A percentile compares a stretch with the other conserved stretches of the same genome.
Conservation (phyloP, 2,888 invertebrate genomes). For the Margaritifera margaritifera region DNA sequence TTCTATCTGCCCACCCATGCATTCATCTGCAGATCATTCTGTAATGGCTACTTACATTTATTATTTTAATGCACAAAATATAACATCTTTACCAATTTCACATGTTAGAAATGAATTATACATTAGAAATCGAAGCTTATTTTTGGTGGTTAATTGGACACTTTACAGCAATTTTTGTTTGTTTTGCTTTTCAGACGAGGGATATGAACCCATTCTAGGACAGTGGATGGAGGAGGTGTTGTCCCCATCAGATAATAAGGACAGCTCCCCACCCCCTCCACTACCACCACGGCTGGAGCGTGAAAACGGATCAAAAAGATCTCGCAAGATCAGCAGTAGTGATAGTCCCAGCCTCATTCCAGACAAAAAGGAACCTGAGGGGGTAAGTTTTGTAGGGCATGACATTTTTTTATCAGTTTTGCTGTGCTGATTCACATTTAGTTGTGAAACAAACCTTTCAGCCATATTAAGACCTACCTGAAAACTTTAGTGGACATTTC, state of each 20-base stretch:
- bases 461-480: too few species aligned
- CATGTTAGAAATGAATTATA: too few species aligned
- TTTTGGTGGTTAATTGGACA: neutral
- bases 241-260: conserved; percentile 74
- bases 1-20: too few species aligned
- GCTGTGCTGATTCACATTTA: too few species aligned
- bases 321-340: conserved; percentile 57
- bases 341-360: conserved; percentile 79
- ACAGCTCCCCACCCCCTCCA: conserved; percentile 51
- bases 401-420: neutral
- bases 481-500: too few species aligned
- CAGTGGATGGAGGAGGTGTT: conserved; percentile 96
- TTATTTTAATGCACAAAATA: too few species aligned
- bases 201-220: conserved; percentile 86
- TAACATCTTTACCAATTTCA: too few species aligned
- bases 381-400: conserved; percentile 73
- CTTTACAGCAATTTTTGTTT: neutral
- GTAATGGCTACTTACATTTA: too few species aligned
- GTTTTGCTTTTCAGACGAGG: conserved; percentile 67
- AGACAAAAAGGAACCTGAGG: conserved; percentile 86
- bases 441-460: too few species aligned
- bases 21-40: too few species aligned
- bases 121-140: too few species aligned
- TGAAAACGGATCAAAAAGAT: conserved; percentile 45
- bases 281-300: conserved; percentile 49